Evolutionary conservation across 2,888 invertebrate genomes (phyloP).

Genomic region (Mermis nigrescens): DNA sequence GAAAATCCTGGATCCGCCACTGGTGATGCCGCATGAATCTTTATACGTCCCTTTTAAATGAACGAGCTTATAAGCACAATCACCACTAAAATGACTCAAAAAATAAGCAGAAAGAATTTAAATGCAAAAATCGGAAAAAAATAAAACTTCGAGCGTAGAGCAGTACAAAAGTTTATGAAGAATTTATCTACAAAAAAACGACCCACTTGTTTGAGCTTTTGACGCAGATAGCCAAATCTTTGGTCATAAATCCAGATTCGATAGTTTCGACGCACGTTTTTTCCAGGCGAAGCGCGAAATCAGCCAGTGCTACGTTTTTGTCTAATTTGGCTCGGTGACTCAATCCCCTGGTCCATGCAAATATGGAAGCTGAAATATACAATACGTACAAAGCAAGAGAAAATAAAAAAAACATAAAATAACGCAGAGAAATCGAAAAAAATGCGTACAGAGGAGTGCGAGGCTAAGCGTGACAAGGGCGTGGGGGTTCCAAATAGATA

Average conservation of each 20-base stretch:
- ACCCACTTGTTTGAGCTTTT: conserved; percentile 64
- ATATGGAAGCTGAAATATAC: conserved; percentile 76
- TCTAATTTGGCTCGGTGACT: conserved; percentile 84
- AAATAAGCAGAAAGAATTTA: background rate
- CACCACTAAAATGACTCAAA: too few relatives aligned
- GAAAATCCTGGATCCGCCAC: too few relatives aligned
- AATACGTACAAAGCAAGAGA: too few relatives aligned
- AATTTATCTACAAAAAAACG: background rate
- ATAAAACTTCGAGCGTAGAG: background rate
- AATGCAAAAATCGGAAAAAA: background rate
- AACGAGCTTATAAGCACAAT: too few relatives aligned
- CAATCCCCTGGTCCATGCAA: conserved; percentile 89
- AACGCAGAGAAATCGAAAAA: too few relatives aligned
- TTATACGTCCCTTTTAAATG: too few relatives aligned
- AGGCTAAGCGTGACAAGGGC: too few relatives aligned
- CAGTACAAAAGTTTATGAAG: background rate
- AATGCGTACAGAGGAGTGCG: too few relatives aligned
- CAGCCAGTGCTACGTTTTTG: conserved; percentile 46
- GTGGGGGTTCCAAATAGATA: too few relatives aligned
- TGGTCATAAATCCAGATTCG: conserved; percentile 84
- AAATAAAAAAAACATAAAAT: too few relatives aligned
- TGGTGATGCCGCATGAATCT: too few relatives aligned
- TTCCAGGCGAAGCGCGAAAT: conserved; percentile 39
- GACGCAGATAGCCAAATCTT: conserved; percentile 91
- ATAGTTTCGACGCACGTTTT: conserved; percentile 80